These are phyloP conservation scores for Montipora efflorescens DNA, from an alignment of 64 coral and sea anemone species.

Conservation along the genomic window DNA sequence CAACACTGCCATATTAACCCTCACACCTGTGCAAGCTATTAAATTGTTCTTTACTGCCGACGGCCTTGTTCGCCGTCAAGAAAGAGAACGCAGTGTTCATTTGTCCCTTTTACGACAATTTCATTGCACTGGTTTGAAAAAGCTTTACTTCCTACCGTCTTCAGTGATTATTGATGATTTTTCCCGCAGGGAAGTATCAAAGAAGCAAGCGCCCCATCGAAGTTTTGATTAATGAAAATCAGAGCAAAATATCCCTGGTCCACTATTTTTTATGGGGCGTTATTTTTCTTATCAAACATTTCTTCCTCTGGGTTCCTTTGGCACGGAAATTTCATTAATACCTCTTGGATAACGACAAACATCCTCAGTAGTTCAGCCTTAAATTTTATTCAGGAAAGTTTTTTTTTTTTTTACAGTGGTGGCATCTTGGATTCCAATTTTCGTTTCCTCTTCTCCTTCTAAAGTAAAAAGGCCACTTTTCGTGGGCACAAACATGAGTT, in stretches of 20 bases:
- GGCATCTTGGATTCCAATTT: not conserved
- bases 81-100: not conserved
- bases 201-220: no score
- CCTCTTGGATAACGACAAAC: no score
- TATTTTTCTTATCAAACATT: not conserved
- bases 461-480: not conserved
- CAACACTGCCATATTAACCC: no score
- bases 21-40: slow-evolving; percentile 3
- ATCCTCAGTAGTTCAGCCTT: not conserved
- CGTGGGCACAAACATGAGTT: not conserved
- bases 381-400: not conserved
- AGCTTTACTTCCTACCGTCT: not conserved
- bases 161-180: no score
- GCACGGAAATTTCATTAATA: no score
- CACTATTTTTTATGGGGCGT: not conserved
- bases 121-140: not conserved
- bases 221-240: not conserved
- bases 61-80: not conserved
- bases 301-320: not conserved
- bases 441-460: not conserved
- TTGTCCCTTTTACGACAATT: not conserved
- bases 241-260: no score
- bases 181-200: no score
- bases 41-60: not conserved
- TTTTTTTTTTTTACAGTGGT: not conserved